A percentile compares a stretch with the other conserved stretches of the same genome.
phyloP scores from a whole-genome alignment of 1,140 invertebrate species.

The Heliconius congener region DNA sequence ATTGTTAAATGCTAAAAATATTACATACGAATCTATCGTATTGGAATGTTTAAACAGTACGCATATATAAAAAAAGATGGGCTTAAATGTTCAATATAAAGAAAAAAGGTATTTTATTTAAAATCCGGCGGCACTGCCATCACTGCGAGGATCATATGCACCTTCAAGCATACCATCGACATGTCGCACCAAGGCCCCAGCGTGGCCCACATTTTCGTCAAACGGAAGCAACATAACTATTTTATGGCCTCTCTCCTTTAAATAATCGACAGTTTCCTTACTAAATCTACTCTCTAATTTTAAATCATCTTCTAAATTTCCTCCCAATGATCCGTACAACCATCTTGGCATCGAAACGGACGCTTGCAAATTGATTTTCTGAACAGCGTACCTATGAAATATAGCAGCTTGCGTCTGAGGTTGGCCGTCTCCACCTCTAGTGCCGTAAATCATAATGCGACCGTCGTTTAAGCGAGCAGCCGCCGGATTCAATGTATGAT shows the following conservation, averaged over 20 bases:
- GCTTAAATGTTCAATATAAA: not conserved
- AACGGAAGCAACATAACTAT: slow-evolving; percentile 49
- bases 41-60: no score
- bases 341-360: slow-evolving; percentile 63
- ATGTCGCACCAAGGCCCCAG: slow-evolving; percentile 65
- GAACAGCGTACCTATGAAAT: slow-evolving; percentile 70
- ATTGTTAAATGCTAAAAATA: no score
- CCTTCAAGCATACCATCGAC: slow-evolving; percentile 66
- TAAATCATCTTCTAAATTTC: slow-evolving; percentile 44
- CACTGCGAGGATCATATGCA: slow-evolving; percentile 62
- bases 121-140: slow-evolving; percentile 67
- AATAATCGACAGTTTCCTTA: slow-evolving; percentile 52
- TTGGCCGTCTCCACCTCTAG: slow-evolving; percentile 70
- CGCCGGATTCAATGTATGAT: slow-evolving; percentile 69
- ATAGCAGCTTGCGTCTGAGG: slow-evolving; percentile 71
- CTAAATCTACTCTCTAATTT: slow-evolving; percentile 62
- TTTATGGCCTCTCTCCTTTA: slow-evolving; percentile 60
- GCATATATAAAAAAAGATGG: no score
- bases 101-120: slow-evolving; percentile 34
- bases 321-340: slow-evolving; percentile 58
- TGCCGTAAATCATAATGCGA: slow-evolving; percentile 66
- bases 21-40: not conserved
- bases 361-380: slow-evolving; percentile 56
- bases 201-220: slow-evolving; percentile 56
- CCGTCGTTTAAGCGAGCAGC: slow-evolving; percentile 65